Base-by-base conservation (phyloP, 2,113 vertebrate species). In the Rhagologus leucostigma region DNA sequence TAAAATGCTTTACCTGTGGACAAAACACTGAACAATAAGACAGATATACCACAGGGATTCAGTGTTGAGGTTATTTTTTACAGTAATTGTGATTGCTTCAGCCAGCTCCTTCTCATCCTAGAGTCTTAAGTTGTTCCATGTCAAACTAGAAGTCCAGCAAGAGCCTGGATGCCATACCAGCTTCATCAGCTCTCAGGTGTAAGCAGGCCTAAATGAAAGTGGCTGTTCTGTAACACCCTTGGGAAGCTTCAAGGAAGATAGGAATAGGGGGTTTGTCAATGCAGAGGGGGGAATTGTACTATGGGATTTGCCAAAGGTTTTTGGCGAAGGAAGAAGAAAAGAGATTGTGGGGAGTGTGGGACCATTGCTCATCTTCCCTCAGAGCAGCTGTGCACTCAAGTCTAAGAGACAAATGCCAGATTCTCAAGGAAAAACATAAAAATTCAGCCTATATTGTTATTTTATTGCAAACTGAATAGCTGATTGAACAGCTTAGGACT, bases 371-470 rank as follows among this genome's bases (percentile, higher is more conserved):
- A 21, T 46, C 2, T 20, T 12, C 8, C 7, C 16, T 44, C 32
- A 56, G n/a, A 80, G n/a, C 69, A 81, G 5, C 16, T 69, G 16
- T 56, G 44, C 5, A 11, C 14, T 78, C 0, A 0, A 50, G 19
- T 39, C 21, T 53, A 41, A 29, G 26, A 84, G 8, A 52, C 6
- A 82, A 82, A 16, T 37, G 4, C 29, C 18, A 33, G 1, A 57
- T 75, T 67, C 10, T 73, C 26, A 55, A 65, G 70, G 20, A 7
- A 94, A 93, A 91, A 73, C 11, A 67, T 18, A 52, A 53, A 71
- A 79, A 69, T 53, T 64, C 62, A 76, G 24, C 18, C 15, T 37
- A 3, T 64, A 11, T 13, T 68, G 11, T 56, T 79, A 33, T 13
- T 71, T 29, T 60, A 2, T 37, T 35, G 32, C n/a, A 57, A 79